A percentile compares a stretch with the other conserved stretches of the same genome.
phyloP scores from a whole-genome alignment of 1,140 invertebrate genomes.

The Brachionus paranguensis region DNA sequence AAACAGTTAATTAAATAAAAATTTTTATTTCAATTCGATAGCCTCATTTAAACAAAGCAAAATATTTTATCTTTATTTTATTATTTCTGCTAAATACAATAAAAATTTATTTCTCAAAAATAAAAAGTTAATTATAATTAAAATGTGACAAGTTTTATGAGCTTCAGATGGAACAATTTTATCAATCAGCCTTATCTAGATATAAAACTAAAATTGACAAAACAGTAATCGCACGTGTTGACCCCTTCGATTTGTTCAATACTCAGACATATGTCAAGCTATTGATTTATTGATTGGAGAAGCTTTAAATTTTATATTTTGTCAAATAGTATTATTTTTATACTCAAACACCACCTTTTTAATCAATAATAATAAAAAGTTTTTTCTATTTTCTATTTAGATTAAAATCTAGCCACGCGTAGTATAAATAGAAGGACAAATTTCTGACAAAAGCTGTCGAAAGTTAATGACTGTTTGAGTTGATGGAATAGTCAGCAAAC shows the following conservation, averaged over 20 bases:
- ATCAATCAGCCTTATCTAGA: not conserved
- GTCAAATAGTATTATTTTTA: not conserved
- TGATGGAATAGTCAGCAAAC: not conserved
- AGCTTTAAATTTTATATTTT: not conserved
- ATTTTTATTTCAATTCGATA: not conserved
- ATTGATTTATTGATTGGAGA: conserved; percentile 15
- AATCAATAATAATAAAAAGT: not conserved
- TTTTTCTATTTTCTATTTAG: not conserved
- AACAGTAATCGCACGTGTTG: conserved; percentile 5
- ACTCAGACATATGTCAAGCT: not conserved
- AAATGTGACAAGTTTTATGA: not conserved
- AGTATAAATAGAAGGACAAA: not conserved
- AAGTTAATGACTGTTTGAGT: not conserved
- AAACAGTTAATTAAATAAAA: too few relatives aligned
- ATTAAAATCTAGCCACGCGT: not conserved
- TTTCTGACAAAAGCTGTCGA: not conserved
- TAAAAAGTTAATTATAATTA: not conserved
- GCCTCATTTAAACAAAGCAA: not conserved
- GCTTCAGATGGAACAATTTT: not conserved
- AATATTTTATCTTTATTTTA: not conserved
- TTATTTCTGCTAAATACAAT: not conserved
- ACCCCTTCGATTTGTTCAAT: not conserved
- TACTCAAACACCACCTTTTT: not conserved
- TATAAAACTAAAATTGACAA: not conserved
- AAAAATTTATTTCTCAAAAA: not conserved